A percentile compares a stretch with the other conserved stretches of the same genome.
Evolutionary conservation across 2,113 vertebrate species (phyloP).

Genomic region (Larimichthys polyactis): DNA sequence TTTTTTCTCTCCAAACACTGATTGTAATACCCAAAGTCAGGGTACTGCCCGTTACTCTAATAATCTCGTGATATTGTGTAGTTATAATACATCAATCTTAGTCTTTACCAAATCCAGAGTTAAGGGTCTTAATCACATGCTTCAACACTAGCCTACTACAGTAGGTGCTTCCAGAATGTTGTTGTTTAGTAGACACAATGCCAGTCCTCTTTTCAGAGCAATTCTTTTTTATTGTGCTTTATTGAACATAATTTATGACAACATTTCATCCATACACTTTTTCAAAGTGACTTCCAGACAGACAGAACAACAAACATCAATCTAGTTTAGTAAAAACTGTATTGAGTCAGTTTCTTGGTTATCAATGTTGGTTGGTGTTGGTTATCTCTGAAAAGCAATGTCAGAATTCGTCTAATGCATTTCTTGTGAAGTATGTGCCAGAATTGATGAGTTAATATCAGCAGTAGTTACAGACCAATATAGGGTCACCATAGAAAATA

Average conservation of each 20-base stretch:
- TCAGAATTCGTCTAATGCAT: background rate
- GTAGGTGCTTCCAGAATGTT: background rate
- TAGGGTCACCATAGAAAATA: background rate
- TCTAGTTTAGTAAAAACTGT: background rate
- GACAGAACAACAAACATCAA: background rate
- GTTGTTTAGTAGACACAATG: too few relatives aligned
- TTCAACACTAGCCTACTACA: background rate
- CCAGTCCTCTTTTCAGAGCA: background rate
- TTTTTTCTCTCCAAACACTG: background rate
- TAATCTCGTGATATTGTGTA: background rate
- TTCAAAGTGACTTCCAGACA: background rate
- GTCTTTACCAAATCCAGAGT: background rate
- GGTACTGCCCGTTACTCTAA: background rate
- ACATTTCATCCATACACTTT: background rate
- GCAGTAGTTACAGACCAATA: background rate
- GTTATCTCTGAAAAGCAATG: background rate
- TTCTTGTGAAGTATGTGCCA: background rate
- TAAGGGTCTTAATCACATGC: background rate
- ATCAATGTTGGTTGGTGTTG: background rate
- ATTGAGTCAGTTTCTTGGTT: background rate
- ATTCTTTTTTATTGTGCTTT: background rate
- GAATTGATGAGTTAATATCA: background rate
- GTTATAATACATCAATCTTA: background rate
- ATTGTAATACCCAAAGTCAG: background rate
- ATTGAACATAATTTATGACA: background rate